Percentiles rank a stretch among this genome's conserved stretches.
These are phyloP conservation scores for Leucania comma DNA, from an alignment of 2,888 invertebrate species.

Conservation along the genomic window DNA sequence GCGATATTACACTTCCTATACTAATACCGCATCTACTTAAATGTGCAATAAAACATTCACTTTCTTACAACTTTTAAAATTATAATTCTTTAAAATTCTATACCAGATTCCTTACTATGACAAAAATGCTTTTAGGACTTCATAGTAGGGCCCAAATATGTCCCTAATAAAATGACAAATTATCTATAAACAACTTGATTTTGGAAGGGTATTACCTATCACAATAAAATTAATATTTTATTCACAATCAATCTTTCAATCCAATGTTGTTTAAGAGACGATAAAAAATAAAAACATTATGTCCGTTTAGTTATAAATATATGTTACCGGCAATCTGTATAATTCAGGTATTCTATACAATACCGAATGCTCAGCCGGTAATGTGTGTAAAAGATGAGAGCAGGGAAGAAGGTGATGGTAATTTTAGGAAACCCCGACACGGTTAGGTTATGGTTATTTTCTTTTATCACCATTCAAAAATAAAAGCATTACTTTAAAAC, in stretches of 20 bases:
- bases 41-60: neutral
- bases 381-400: too few species aligned
- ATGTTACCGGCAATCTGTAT: too few species aligned
- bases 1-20: neutral
- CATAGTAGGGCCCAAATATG: too few species aligned
- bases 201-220: slow-evolving; percentile 4
- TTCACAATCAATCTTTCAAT: slow-evolving; percentile 25
- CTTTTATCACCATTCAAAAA: too few species aligned
- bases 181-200: neutral
- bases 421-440: too few species aligned
- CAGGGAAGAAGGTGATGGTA: too few species aligned
- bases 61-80: neutral
- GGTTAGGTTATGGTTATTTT: too few species aligned
- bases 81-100: too few species aligned
- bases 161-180: neutral
- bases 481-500: too few species aligned
- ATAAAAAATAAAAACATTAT: slow-evolving; percentile 25
- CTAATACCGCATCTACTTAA: neutral
- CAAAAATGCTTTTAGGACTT: too few species aligned
- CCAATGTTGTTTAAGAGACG: slow-evolving; percentile 11
- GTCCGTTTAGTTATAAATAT: slow-evolving; percentile 1
- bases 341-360: too few species aligned
- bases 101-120: neutral
- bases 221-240: slow-evolving; percentile 13
- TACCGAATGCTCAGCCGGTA: too few species aligned